phyloP scores from a whole-genome alignment of 2,888 invertebrate genomes.

The Pardosa pseudoannulata region DNA sequence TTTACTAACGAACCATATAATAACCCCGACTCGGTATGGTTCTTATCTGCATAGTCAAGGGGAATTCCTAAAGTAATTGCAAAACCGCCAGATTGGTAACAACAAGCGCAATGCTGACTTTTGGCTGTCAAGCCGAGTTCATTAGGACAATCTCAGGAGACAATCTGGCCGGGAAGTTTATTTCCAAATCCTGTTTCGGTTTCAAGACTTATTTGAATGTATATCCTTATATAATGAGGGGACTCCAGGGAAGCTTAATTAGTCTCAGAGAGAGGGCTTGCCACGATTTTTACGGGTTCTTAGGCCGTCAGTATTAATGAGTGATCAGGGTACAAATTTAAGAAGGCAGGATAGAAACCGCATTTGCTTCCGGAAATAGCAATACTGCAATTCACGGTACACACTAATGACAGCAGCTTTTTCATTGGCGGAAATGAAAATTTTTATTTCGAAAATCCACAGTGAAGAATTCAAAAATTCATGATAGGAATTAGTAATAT shows the following conservation, averaged over 20 bases:
- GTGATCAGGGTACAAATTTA: constrained; percentile 3
- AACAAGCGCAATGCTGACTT: not conserved
- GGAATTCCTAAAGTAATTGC: not conserved
- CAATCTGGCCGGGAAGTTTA: constrained; percentile 30
- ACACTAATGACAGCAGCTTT: not conserved
- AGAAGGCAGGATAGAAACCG: not conserved
- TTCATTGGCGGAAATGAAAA: too few relatives aligned
- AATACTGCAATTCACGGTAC: not conserved
- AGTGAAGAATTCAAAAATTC: too few relatives aligned
- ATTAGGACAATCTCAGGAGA: constrained; percentile 26
- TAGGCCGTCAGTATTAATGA: constrained; percentile 22
- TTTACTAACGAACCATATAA: not conserved
- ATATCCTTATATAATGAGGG: constrained; percentile 28
- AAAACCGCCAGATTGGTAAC: not conserved
- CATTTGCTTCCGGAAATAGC: not conserved
- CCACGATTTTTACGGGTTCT: not conserved
- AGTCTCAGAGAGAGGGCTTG: not conserved
- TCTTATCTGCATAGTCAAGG: not conserved
- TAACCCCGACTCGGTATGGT: not conserved
- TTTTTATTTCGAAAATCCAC: too few relatives aligned
- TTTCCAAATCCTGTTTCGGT: constrained; percentile 29
- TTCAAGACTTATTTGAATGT: not conserved
- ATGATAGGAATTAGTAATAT: too few relatives aligned
- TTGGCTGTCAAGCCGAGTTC: constrained; percentile 29
- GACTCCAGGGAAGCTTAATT: constrained; percentile 27